Base-by-base conservation (phyloP, 2,113 vertebrate genomes). In the Protobothrops flavoviridis region DNA sequence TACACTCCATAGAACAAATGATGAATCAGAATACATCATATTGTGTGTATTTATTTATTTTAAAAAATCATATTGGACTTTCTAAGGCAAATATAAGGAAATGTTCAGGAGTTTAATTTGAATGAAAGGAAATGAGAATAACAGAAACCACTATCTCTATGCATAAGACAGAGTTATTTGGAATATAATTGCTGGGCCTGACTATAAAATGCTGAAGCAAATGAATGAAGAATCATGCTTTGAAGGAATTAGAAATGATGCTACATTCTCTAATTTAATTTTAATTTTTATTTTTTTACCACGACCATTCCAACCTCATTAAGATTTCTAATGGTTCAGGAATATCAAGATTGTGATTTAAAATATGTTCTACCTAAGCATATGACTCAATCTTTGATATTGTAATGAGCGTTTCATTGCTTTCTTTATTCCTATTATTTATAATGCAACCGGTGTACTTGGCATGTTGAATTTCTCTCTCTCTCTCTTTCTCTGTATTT, bases 341-440 rank as follows among this genome's bases (percentile, higher is more conserved):
- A 81, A 61, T 56, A 85, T 56, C 53, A 86, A 1, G 59, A 86
- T 59, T 61, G 29, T 52, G 92, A 90, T 45, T 15, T 85, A 92
- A 50, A 92, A 64, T 52, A n/a, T 53, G 21, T 64, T 88, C 26
- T 52, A 61, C 9, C n/a, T 81, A 87, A 52, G 13, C 39, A 0
- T 64, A 74, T 88, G 86, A 88, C 86, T 88, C 57, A n/a, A 33
- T 43, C 57, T 88, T 88, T 92, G 59, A 64, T 88, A 59, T 43
- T 53, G 57, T 39, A 88, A 88, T 69, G n/a, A 50, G n/a, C 23
- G 39, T 69, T 92, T 88, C 86, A 53, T 24, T 39, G 85, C 57
- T 88, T 61, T 86, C 43, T 29, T 87, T 87, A 33, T 52, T 87
- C 26, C 53, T 57, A 87, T 92, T 92, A 92, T 88, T 43, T 81